These are phyloP conservation scores for Brienomyrus brachyistius DNA, from an alignment of 2,113 vertebrate genomes.

Conservation along the genomic window DNA sequence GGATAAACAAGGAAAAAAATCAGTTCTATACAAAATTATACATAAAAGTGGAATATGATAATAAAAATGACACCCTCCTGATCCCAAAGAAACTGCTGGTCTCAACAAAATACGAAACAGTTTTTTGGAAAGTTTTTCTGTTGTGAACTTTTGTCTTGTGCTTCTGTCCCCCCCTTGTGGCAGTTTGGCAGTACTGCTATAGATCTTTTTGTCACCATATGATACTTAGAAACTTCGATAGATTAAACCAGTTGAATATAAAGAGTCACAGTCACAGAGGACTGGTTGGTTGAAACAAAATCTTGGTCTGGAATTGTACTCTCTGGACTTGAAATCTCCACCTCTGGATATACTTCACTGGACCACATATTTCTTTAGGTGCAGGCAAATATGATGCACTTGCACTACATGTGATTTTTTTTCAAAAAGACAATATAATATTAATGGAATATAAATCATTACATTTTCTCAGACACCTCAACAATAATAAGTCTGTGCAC, in stretches of 20 bases:
- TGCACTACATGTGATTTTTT: neutral
- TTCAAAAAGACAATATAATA: neutral
- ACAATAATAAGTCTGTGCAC: neutral
- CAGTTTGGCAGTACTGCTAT: neutral
- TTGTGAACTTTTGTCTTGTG: neutral
- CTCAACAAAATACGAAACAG: neutral
- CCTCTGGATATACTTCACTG: neutral
- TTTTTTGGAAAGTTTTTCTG: neutral
- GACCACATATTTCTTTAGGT: neutral
- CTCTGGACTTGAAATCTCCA: no score
- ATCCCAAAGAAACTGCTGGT: neutral
- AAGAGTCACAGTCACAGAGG: no score
- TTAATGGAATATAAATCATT: neutral
- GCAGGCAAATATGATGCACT: neutral
- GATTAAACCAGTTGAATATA: no score
- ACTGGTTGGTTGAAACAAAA: no score
- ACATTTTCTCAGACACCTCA: neutral
- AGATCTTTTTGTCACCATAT: neutral
- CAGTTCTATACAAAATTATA: neutral
- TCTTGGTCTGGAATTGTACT: no score
- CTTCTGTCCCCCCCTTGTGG: neutral
- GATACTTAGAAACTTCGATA: neutral
- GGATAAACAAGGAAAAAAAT: neutral
- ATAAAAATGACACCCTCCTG: neutral
- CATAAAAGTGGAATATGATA: neutral